Evolutionary conservation across 2,888 invertebrate species (phyloP).

Genomic region (Melieria omissa): DNA sequence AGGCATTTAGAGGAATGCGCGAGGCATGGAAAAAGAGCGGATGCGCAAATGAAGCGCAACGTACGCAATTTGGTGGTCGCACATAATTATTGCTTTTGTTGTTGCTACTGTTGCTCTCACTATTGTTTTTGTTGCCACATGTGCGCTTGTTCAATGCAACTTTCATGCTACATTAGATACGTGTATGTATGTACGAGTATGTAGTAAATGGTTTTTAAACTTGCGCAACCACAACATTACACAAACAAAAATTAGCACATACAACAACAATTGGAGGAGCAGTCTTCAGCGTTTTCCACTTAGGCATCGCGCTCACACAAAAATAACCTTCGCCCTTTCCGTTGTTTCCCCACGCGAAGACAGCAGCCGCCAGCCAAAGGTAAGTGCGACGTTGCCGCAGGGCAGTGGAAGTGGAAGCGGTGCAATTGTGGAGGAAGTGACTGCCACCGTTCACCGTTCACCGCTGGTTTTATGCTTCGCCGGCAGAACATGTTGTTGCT

Average conservation of each 20-base stretch:
- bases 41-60: constrained; percentile 62
- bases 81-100: constrained; percentile 28
- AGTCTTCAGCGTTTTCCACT: neutral
- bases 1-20: too few species aligned
- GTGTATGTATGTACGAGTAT: neutral
- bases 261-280: neutral
- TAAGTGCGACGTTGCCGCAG: neutral
- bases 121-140: constrained; percentile 4
- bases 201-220: neutral
- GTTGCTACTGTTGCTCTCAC: constrained; percentile 10
- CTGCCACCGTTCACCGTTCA: constrained; percentile 5
- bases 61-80: constrained; percentile 37
- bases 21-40: constrained; percentile 36
- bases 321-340: constrained; percentile 27
- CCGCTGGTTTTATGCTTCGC: constrained; percentile 27
- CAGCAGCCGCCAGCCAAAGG: neutral
- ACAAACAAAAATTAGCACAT: neutral
- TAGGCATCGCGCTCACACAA: neutral
- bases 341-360: constrained; percentile 1
- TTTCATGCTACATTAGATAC: constrained; percentile 25
- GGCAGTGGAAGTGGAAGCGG: neutral
- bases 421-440: neutral
- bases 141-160: neutral
- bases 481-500: constrained; percentile 18
- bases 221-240: neutral